These are phyloP conservation scores for Montifringilla adamsi DNA, from an alignment of 2,113 vertebrate genomes.

Conservation along the genomic window DNA sequence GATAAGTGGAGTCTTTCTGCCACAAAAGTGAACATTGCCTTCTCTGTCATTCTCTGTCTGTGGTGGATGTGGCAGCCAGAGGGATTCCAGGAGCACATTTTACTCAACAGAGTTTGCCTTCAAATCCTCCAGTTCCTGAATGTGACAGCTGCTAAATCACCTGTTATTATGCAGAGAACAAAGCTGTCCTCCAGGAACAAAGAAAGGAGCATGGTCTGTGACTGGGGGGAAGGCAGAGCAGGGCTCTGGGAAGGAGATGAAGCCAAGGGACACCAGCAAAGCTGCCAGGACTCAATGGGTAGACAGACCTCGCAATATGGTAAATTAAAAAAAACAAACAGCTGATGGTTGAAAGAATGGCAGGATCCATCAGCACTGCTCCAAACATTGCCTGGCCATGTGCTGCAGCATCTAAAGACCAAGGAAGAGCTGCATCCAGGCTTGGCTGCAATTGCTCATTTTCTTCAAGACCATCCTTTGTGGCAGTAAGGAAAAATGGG, in stretches of 20 bases:
- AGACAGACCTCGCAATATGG: neutral
- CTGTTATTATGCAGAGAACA: neutral
- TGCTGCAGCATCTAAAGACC: neutral
- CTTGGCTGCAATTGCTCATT: neutral
- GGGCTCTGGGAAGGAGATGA: neutral
- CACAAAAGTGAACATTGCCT: neutral
- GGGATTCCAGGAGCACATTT: neutral
- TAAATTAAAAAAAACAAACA: neutral
- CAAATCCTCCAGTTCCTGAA: neutral
- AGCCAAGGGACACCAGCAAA: neutral
- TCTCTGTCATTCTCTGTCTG: neutral
- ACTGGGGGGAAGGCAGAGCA: neutral
- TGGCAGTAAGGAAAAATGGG: accelerated
- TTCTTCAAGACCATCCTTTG: neutral
- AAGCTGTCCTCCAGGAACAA: neutral
- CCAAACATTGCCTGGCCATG: accelerated
- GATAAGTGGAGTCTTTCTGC: neutral
- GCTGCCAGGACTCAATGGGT: neutral
- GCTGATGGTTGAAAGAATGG: neutral
- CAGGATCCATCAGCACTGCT: neutral
- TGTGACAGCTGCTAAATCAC: neutral
- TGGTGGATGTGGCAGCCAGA: neutral
- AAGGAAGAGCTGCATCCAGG: neutral
- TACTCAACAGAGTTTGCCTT: neutral
- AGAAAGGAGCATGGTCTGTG: neutral